Base-by-base conservation (phyloP, 1,140 invertebrate genomes). In the Aphelenchoides avenae region DNA sequence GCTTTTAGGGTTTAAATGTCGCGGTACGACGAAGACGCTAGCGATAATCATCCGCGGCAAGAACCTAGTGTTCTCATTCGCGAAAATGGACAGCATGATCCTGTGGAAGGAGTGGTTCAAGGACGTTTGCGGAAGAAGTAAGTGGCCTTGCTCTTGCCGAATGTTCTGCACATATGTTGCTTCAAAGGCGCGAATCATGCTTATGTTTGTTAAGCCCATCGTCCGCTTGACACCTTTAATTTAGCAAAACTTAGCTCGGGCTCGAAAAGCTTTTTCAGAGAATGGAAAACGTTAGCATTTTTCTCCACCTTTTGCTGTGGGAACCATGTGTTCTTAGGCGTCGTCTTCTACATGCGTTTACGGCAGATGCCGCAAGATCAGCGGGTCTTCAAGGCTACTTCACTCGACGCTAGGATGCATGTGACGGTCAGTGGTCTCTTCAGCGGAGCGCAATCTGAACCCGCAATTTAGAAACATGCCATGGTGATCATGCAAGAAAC, bases 31-130 rank as follows among this genome's bases (percentile, higher is more conserved):
- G 22, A 64, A 64, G 50, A 64, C 61, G 6, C 39, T 64, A 11
- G 61, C 61, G n/a, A 42, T 64, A 26, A 24, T 64, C 20, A 55
- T 63, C n/a, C 43, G 67, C 20, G 42, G 59, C 20, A 50, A 61
- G 15, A 64, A 52, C 6, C 29, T 64, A 9, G 53, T 64, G n/a
- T 61, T 64, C 27, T 64, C 61, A 1, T 64, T 64, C 39, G 30
- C 24, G 31, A 55, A 66, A 22, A 64, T 57, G 18, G 61, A 64
- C 31, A 46, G 61, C 7, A 70, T 62, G 48, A 18, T 64, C n/a
- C 67, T 64, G 30, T 64, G 61, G 61, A 64, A 64, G 34, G 61
- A 64, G 33, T 64, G 61, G 61, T 50, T 64, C 20, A 48, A 61
- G 36, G 61, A 64, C 43, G 49, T 64, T 2, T 64, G 61, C 37